Percentiles rank a stretch among this genome's conserved stretches.
These are phyloP conservation scores for Scomber scombrus DNA, from an alignment of 2,113 vertebrate genomes.

Conservation along the genomic window DNA sequence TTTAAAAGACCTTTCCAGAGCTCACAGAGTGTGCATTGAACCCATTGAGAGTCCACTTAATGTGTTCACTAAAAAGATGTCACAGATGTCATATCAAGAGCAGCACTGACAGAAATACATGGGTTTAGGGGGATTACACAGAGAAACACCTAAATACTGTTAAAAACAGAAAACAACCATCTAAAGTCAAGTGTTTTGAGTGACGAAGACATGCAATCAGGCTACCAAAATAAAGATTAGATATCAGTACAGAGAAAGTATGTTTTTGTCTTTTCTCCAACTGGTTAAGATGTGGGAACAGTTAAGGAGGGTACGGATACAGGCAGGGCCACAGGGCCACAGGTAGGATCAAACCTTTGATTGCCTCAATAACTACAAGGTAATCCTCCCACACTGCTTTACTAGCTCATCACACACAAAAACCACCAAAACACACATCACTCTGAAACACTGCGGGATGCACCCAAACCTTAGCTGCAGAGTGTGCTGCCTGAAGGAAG, in stretches of 20 bases:
- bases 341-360: slow-evolving; percentile 11
- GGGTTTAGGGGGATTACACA: background rate
- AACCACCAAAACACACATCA: slow-evolving; percentile 41
- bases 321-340: background rate
- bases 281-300: background rate
- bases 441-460: slow-evolving; percentile 27
- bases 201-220: slow-evolving; percentile 12
- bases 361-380: slow-evolving; percentile 12
- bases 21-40: slow-evolving; percentile 8
- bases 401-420: slow-evolving; percentile 33
- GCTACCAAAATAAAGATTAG: background rate
- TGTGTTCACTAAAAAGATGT: slow-evolving; percentile 19
- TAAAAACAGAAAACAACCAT: slow-evolving; percentile 4
- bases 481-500: slow-evolving; percentile 82
- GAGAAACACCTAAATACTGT: background rate
- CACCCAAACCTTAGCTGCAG: slow-evolving; percentile 86
- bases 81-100: slow-evolving; percentile 6
- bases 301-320: background rate
- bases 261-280: background rate
- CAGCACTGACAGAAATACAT: background rate
- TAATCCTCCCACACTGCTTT: background rate
- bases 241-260: background rate
- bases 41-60: background rate
- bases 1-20: slow-evolving; percentile 32
- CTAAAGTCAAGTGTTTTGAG: slow-evolving; percentile 9